Evolutionary conservation across 2,888 invertebrate species (phyloP).

Genomic region (Dichetophora obliterata): DNA sequence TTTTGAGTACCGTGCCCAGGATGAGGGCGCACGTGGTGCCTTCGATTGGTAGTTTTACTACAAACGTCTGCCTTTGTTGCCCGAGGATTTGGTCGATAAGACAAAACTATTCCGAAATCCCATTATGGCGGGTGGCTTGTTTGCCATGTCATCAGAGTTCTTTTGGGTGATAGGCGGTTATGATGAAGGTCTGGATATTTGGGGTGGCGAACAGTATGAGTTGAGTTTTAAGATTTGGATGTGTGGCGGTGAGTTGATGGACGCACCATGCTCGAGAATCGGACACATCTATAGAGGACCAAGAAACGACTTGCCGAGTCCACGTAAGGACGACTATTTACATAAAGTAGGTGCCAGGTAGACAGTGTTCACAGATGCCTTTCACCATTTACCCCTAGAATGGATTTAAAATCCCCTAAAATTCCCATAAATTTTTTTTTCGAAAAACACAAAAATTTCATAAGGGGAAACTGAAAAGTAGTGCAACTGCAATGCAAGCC

Average conservation of each 20-base stretch:
- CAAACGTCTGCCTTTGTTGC: constrained; percentile 78
- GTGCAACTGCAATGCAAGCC: no score
- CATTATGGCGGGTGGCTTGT: constrained; percentile 97
- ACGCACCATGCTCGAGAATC: constrained; percentile 92
- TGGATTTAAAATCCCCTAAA: no score
- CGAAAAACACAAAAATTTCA: no score
- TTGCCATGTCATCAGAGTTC: constrained; percentile 90
- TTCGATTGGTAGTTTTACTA: constrained; percentile 99
- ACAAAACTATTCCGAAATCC: constrained; percentile 77
- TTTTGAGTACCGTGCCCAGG: constrained; percentile 93
- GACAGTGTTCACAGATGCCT: no score
- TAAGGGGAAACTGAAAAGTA: no score
- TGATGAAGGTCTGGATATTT: constrained; percentile 91
- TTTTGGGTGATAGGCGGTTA: constrained; percentile 98
- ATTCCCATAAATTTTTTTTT: no score
- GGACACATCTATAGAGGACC: constrained; percentile 92
- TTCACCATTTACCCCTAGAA: no score
- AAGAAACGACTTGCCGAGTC: constrained; percentile 90
- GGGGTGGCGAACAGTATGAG: constrained; percentile 99
- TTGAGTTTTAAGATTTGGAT: constrained; percentile 98
- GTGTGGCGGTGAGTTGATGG: constrained; percentile 92
- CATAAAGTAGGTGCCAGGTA: constrained; percentile 52
- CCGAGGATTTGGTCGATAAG: constrained; percentile 58
- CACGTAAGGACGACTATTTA: constrained; percentile 90
- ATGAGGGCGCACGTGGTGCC: constrained; percentile 91